A percentile compares a stretch with the other conserved stretches of the same genome.
These are phyloP conservation scores for Neogale vison DNA, from an alignment of 2,113 vertebrate genomes.

Conservation along the genomic window DNA sequence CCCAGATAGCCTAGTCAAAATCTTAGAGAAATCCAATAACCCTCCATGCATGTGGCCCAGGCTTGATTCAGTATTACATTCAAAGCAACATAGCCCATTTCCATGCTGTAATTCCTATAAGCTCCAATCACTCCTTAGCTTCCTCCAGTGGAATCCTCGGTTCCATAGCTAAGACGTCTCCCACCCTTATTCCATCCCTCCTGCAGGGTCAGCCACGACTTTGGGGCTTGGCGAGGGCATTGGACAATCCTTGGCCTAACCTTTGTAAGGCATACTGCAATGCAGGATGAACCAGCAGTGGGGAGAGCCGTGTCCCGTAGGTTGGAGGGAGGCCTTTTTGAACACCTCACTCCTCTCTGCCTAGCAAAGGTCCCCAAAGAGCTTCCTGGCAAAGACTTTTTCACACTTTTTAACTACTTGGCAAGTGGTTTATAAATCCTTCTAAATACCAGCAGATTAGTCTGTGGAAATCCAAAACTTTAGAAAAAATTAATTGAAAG, in stretches of 20 bases:
- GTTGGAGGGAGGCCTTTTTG: not conserved
- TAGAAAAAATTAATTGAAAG: constrained; percentile 81
- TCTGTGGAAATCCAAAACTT: constrained; percentile 78
- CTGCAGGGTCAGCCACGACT: not conserved
- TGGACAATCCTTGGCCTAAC: not conserved
- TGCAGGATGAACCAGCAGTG: not conserved
- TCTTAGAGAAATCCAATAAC: not conserved
- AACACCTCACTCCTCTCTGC: not conserved
- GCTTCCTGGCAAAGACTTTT: constrained; percentile 53
- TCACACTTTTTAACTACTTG: constrained; percentile 64
- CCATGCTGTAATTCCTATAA: not conserved
- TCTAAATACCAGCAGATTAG: constrained; percentile 78
- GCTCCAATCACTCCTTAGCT: not conserved
- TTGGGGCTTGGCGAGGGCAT: not conserved
- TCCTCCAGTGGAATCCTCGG: not conserved
- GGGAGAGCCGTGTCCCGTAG: not conserved
- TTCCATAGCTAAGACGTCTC: not conserved
- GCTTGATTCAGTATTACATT: not conserved
- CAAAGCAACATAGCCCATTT: not conserved
- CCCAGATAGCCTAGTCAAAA: not conserved
- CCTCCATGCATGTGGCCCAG: not conserved
- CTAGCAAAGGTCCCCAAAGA: not conserved
- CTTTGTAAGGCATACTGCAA: not conserved
- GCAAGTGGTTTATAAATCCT: constrained; percentile 66
- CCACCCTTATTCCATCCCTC: not conserved